Conservation (phyloP, 2,113 vertebrate genomes). For the Apus apus region DNA sequence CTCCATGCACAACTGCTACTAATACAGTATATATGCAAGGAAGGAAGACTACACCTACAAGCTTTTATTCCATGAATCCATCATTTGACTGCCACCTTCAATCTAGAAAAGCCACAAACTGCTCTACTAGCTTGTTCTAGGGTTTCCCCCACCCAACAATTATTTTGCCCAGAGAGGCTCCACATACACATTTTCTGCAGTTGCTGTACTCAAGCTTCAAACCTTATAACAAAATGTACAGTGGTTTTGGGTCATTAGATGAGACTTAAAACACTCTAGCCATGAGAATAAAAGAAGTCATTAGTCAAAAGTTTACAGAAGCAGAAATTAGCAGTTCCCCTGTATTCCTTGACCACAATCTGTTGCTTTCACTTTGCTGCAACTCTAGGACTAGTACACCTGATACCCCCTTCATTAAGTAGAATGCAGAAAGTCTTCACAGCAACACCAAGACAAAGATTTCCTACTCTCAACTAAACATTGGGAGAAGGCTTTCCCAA, state of each 20-base stretch:
- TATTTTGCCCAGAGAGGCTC: neutral
- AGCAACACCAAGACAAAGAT: neutral
- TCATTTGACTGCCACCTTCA: neutral
- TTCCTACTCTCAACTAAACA: neutral
- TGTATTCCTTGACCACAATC: neutral
- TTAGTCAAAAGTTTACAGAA: neutral
- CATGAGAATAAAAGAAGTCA: neutral
- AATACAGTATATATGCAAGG: neutral
- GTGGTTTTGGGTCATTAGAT: neutral
- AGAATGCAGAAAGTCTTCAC: neutral
- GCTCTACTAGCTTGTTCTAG: neutral
- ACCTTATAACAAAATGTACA: neutral
- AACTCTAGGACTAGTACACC: neutral
- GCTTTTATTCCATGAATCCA: neutral
- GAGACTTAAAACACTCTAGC: neutral
- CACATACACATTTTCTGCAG: accelerated
- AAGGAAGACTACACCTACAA: neutral
- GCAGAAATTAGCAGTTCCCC: neutral
- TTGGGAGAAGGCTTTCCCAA: neutral
- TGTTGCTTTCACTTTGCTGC: neutral
- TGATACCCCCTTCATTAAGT: accelerated
- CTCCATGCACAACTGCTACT: neutral
- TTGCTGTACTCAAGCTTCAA: neutral
- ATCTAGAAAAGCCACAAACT: neutral
- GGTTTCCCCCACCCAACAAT: neutral